These are phyloP conservation scores for Neodiprion lecontei DNA, from an alignment of 1,140 invertebrate genomes.

Conservation along the genomic window DNA sequence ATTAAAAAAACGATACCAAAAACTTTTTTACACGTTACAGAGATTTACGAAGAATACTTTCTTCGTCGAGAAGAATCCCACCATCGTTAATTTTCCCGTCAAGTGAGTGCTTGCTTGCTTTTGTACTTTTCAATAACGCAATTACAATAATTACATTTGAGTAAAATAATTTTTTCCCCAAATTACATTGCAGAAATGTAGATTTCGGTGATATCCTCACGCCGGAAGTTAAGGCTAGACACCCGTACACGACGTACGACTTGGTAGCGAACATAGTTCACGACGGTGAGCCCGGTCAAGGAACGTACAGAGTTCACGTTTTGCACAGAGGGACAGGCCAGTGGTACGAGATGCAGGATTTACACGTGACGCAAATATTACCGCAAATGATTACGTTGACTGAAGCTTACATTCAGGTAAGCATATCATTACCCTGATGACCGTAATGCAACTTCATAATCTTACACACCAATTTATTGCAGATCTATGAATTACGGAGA, in stretches of 20 bases:
- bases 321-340: conserved; percentile 90
- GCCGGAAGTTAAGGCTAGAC: conserved; percentile 79
- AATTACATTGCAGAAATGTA: conserved; percentile 76
- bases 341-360: conserved; percentile 97
- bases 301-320: conserved; percentile 95
- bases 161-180: conserved; percentile 32
- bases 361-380: conserved; percentile 97
- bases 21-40: conserved; percentile 56
- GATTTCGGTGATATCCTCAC: conserved; percentile 97
- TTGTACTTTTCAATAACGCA: conserved; percentile 14
- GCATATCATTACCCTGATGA: conserved; percentile 16
- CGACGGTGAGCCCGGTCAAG: conserved; percentile 93
- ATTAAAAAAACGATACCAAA: conserved; percentile 9
- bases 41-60: conserved; percentile 99
- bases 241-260: conserved; percentile 91
- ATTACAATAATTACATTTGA: conserved; percentile 16
- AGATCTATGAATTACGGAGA: conserved; percentile 57
- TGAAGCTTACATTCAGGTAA: conserved; percentile 94
- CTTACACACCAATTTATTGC: conserved; percentile 21
- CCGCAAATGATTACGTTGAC: conserved; percentile 99
- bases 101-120: conserved; percentile 74
- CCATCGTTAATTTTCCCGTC: conserved; percentile 99
- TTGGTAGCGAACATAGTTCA: conserved; percentile 98
- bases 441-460: background rate
- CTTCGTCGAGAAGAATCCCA: conserved; percentile 99